Base-by-base conservation (phyloP, 2,888 invertebrate genomes). In the Himalopsyche kuldschensis region DNA sequence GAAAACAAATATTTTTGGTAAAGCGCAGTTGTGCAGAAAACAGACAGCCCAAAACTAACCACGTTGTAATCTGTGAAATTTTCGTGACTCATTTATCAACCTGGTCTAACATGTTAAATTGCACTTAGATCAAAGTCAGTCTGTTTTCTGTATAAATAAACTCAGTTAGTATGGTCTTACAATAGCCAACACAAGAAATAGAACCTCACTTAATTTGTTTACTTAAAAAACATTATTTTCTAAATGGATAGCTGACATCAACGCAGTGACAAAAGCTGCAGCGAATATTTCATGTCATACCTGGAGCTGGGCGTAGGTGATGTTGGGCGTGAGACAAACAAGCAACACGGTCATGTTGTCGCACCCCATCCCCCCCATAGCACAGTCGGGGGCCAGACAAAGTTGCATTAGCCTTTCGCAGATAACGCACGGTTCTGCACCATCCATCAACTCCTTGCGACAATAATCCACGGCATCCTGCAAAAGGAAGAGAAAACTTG, bases 261-360 rank as follows among this genome's bases (percentile, higher is more conserved):
- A n/a, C n/a, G n/a, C n/a, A n/a, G n/a, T n/a, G n/a, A n/a, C 76
- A 31, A 76, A 32, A 76, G 4, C 4, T 11, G 11, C 3, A 17
- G 3, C 5, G n/a, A n/a, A 15, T 31, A 24, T n/a, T n/a, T n/a
- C n/a, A n/a, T n/a, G n/a, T n/a, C n/a, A 32, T 48, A 85, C 86
- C 82, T 85, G 86, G 30, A 86, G 55, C 35, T 86, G 80, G 15
- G 80, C 75, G 63, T 69, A 85, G 55, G 86, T 82, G 55, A 85
- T 84, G 24, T 82, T 84, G 31, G 80, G 77, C 11, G 86, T 86
- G 17, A 98, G 94, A 88, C 97, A 96, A 82, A 98, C 94, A 55
- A 99, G 91, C 47, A 98, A 94, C 4, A 98, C 98, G 30, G 99
- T 99, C 99, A 99, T 99, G 91, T 99, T 99, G 91, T 99, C 99